Percentiles rank a stretch among this genome's conserved stretches.
Conservation (phyloP, 2,888 invertebrate species). For the Drosophila macrothrix region DNA sequence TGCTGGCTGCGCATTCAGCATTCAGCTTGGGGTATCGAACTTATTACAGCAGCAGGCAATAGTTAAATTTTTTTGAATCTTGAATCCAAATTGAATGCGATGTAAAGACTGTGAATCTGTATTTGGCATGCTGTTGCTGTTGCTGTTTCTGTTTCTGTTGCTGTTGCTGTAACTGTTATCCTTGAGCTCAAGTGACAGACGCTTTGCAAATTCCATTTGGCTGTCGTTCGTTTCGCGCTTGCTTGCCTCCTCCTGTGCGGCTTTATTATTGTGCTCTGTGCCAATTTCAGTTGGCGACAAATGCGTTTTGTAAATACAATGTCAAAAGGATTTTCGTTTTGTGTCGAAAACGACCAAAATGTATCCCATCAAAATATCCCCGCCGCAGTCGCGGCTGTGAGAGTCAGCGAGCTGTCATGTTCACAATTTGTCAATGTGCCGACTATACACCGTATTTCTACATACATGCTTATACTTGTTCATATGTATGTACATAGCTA, state of each 20-base stretch:
- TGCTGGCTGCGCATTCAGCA: neutral
- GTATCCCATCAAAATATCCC: constrained; percentile 47
- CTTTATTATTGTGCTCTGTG: constrained; percentile 71
- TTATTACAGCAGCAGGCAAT: constrained; percentile 6
- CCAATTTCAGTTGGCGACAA: constrained; percentile 73
- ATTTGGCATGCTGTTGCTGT: neutral
- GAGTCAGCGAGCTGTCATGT: constrained; percentile 53
- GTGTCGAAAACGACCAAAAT: constrained; percentile 49
- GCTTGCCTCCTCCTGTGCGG: constrained; percentile 54
- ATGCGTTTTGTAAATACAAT: constrained; percentile 77
- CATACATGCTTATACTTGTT: neutral
- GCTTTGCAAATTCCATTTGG: constrained; percentile 25
- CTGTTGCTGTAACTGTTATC: constrained; percentile 6
- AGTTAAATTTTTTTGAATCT: constrained; percentile 10
- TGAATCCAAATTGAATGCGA: constrained; percentile 8
- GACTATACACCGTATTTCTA: constrained; percentile 20
- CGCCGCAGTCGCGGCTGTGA: constrained; percentile 23
- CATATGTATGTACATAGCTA: too few relatives aligned
- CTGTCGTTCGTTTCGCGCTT: constrained; percentile 36
- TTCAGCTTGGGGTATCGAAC: neutral
- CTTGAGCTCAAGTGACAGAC: constrained; percentile 26
- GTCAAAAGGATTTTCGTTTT: constrained; percentile 71
- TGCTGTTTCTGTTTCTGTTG: neutral
- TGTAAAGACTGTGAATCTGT: neutral
- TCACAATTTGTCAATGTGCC: constrained; percentile 52